Percentiles rank a stretch among this genome's conserved stretches.
These are phyloP conservation scores for Drosophila birchii DNA, from an alignment of 2,888 invertebrate species.

Conservation along the genomic window DNA sequence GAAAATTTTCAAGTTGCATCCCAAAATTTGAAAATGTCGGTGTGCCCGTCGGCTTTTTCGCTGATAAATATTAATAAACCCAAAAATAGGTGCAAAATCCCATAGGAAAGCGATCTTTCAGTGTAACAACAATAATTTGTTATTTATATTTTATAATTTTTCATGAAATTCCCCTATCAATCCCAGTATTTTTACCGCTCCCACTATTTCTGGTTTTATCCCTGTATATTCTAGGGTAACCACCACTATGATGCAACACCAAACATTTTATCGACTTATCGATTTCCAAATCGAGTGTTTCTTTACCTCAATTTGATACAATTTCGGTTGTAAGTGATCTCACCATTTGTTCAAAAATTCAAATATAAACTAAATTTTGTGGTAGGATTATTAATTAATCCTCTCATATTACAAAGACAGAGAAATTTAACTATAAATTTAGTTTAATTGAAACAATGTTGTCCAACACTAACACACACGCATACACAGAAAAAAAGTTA, in stretches of 20 bases:
- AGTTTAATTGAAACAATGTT: background rate
- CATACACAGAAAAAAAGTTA: slow-evolving; percentile 16
- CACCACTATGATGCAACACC: background rate
- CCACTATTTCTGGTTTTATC: background rate
- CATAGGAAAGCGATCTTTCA: no score
- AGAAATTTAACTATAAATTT: background rate
- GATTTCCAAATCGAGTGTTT: background rate
- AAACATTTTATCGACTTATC: background rate
- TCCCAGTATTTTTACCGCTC: background rate
- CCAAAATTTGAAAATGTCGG: no score
- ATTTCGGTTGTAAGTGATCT: background rate
- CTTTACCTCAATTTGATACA: background rate
- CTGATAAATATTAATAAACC: no score
- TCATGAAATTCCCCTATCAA: background rate
- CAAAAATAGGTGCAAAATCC: no score
- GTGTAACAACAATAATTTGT: background rate
- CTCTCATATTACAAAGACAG: no score
- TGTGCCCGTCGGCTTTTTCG: no score
- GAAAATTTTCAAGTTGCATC: no score
- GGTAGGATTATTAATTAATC: background rate
- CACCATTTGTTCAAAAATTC: background rate
- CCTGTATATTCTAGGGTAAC: background rate
- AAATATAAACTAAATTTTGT: background rate
- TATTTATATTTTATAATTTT: background rate
- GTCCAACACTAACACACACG: slow-evolving; percentile 10